Evolutionary conservation across 64 coral and sea anemone species (phyloP), one percentile per base, ranked within the genome.

Genomic region (Pachyseris speciosa): DNA sequence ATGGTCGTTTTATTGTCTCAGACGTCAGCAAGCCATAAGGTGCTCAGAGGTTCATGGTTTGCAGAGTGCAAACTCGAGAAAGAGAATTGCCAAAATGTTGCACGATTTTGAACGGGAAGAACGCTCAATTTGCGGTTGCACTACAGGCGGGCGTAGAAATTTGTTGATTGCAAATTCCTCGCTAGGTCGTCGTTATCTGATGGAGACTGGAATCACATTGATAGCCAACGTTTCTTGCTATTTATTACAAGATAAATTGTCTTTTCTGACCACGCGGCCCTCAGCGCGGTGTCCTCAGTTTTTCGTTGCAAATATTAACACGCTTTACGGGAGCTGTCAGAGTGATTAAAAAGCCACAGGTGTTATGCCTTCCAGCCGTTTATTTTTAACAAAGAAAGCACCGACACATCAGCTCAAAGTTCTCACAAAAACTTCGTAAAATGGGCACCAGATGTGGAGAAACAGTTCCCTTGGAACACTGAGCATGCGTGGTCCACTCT

Each of bases 261-360:
- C 27, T 45, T 20, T 70, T 37, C 20, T 9, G 19, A 38, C 7
- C 10, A 45, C 73, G 45, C n/a, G 16, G 29, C 0, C 36, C 20
- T 27, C 20, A 51, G 16, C 9, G 28, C 42, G 49, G 1, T 53
- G 30, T n/a, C 9, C 11, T 58, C 58, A 57, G 37, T 19, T 8
- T 37, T 67, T 59, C 3, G 53, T 59, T 17, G 0, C 52, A 27
- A 30, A 36, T 44, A 43, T 57, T 79, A 34, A 33, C 75, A 79
- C 26, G 47, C 48, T 79, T 79, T 58, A 79, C 50, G 50, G 16
- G 47, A 79, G 25, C 51, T 61, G 51, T 81, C 77, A n/a, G 51
- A 61, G 77, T 81, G 51, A 81, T 40, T 40, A 81, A 40, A 61
- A 81, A 81, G 13, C 77, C 77, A 17, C 53, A 80, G 75, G 77